phyloP scores from a whole-genome alignment of 2,797 vertebrate genomes.

The Premnoplex brunnescens region DNA sequence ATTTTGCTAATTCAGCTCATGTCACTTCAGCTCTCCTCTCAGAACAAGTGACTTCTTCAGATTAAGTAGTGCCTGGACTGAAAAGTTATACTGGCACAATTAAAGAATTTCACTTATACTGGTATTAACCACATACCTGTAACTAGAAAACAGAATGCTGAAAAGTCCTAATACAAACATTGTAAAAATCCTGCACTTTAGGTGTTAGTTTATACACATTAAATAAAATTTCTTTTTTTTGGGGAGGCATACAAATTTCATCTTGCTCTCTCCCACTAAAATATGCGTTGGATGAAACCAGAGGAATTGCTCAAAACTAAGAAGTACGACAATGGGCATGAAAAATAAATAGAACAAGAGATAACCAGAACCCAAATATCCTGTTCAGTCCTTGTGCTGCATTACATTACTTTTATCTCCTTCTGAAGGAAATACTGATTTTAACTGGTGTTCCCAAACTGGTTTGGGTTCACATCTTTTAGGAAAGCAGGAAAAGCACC shows the following conservation, averaged over 20 bases:
- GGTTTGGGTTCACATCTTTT: neutral
- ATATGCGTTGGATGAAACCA: neutral
- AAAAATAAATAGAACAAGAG: neutral
- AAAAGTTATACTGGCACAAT: neutral
- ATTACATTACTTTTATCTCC: neutral
- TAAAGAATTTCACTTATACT: neutral
- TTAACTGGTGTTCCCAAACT: neutral
- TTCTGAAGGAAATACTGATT: neutral
- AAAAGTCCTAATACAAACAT: neutral
- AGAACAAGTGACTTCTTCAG: neutral
- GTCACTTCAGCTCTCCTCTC: neutral
- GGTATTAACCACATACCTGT: neutral
- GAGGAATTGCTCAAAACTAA: neutral
- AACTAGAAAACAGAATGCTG: neutral
- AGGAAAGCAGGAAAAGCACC: neutral
- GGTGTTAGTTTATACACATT: neutral
- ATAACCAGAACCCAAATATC: neutral
- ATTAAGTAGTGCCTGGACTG: neutral
- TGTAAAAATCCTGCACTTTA: neutral
- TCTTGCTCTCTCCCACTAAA: neutral
- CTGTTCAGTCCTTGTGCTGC: neutral
- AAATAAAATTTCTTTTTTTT: rapidly evolving
- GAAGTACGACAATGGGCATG: neutral
- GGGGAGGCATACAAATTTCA: rapidly evolving
- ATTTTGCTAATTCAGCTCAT: neutral